These are phyloP conservation scores for Aurelia coerulea DNA, from an alignment of 30 jellyfish, hydroid and myxozoan genomes.

Conservation along the genomic window DNA sequence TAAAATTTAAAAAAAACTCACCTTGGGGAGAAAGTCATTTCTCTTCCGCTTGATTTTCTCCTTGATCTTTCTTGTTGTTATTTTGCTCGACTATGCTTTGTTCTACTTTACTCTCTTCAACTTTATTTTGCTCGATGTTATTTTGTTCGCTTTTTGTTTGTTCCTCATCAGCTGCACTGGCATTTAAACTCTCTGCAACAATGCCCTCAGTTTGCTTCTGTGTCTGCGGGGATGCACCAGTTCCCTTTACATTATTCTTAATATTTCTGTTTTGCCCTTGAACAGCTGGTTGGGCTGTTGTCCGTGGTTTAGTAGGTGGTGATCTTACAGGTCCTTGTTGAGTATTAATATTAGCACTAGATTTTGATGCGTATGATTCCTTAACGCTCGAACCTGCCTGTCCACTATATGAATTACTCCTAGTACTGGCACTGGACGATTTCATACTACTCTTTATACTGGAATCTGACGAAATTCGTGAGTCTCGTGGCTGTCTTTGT, in stretches of 20 bases:
- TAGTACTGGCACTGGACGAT: background rate
- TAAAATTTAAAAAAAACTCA: background rate
- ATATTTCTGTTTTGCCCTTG: conserved; percentile 34
- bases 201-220: conserved; percentile 26
- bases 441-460: conserved; percentile 23
- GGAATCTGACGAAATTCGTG: conserved; percentile 66
- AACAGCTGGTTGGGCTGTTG: background rate
- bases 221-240: background rate
- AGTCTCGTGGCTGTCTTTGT: conserved; percentile 69
- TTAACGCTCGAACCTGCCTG: conserved; percentile 48
- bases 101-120: conserved; percentile 1
- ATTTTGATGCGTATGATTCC: conserved; percentile 95
- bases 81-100: conserved; percentile 21
- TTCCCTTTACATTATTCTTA: background rate
- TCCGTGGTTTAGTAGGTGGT: conserved; percentile 35
- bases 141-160: conserved; percentile 15
- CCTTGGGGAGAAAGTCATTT: conserved; percentile 13
- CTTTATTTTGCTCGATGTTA: background rate
- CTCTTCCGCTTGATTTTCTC: conserved; percentile 26
- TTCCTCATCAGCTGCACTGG: background rate
- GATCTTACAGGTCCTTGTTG: conserved; percentile 43
- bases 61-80: conserved; percentile 25
- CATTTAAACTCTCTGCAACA: conserved; percentile 1
- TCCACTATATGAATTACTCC: conserved; percentile 66
- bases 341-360: conserved; percentile 32